Base-by-base conservation (phyloP, 2,113 vertebrate genomes). In the Phrynosoma platyrhinos region DNA sequence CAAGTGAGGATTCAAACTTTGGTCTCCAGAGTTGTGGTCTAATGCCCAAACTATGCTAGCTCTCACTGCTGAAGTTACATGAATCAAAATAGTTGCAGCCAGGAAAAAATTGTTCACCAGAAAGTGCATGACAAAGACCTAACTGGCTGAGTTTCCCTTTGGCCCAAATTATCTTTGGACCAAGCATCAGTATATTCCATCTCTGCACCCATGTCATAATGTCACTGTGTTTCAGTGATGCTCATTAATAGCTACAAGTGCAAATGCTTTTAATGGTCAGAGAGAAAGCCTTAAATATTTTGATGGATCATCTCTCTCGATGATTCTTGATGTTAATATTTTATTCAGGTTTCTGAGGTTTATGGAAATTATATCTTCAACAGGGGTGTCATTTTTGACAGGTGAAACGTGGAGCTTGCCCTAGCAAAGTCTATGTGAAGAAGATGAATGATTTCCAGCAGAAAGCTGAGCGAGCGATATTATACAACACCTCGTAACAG, bases 351-450 rank as follows among this genome's bases (percentile, higher is more conserved):
- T 52, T 47, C 8, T 12, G 42, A 52, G 76, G 42, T 27, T 78
- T 78, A 78, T 78, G 76, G 20, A 78, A 78, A 52, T 52, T 25
- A 52, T 52, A 78, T 78, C 76, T 20, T 77, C 75, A 77, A 77
- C 75, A 23, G 40, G 47, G 75, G 40, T 47, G 40, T 77, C 75
- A 77, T 8, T 25, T 77, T 32, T 77, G 40, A 77, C 75, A 77
- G 40, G 75, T 77, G 75, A 47, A 47, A 47, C 23, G 36, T 47
- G 32, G 72, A 36, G 4, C 5, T 75, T 16, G 47, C 47, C 47
- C 47, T 47, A 6, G 47, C 47, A 47, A 47, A 47, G 47, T 7
- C 47, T 47, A 47, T 7, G 5, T 18, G 32, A 16, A 2, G 7
- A 16, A 75, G 72, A 75, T 18, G 32, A 32, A 32, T 75, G 13